phyloP scores from a whole-genome alignment of 2,888 invertebrate species.

The Sesia apiformis region DNA sequence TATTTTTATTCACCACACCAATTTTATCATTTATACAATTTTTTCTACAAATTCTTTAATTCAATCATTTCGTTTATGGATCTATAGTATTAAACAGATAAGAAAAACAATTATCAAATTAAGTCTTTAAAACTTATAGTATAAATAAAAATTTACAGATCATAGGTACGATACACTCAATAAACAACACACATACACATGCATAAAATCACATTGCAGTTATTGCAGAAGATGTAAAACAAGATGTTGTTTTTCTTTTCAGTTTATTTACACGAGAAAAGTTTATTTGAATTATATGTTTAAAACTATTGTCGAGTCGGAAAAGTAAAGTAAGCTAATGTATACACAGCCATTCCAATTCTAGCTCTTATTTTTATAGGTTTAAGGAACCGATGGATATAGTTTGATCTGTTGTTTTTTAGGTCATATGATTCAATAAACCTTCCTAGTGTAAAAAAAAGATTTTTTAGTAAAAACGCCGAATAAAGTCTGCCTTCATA shows the following conservation, averaged over 20 bases:
- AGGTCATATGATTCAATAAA: not conserved
- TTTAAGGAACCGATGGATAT: no score
- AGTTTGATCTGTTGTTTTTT: not conserved
- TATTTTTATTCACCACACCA: slow-evolving; percentile 33
- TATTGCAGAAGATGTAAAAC: no score
- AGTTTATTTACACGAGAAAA: no score
- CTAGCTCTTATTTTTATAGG: no score
- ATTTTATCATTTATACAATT: slow-evolving; percentile 44
- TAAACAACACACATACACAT: not conserved
- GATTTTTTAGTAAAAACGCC: no score
- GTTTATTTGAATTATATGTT: no score
- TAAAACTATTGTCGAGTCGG: no score
- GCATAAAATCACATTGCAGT: no score
- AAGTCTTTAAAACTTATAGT: not conserved
- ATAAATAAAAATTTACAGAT: not conserved
- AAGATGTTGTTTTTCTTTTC: no score
- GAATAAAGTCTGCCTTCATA: no score
- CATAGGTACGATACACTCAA: not conserved
- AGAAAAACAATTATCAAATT: not conserved
- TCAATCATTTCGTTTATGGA: not conserved
- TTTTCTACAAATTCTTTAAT: slow-evolving; percentile 12
- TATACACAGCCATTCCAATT: no score
- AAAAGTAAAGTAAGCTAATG: no score
- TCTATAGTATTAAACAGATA: not conserved
- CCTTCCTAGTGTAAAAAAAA: not conserved